Evolutionary conservation across 2,797 vertebrate genomes (phyloP).

Genomic region (Gobio occitaniae): DNA sequence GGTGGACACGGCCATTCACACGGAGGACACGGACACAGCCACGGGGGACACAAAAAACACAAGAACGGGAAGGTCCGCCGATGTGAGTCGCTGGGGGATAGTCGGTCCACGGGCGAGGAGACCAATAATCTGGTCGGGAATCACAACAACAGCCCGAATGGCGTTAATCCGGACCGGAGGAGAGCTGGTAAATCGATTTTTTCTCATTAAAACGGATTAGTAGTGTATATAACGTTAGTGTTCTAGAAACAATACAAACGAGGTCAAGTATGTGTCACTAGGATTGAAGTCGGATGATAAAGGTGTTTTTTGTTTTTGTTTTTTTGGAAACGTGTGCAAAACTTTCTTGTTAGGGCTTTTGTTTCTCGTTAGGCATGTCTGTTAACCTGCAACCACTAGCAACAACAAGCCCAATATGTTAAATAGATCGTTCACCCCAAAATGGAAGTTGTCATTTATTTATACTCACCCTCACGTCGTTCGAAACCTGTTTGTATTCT

Average conservation of each 20-base stretch:
- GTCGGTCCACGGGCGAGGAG: slow-evolving; percentile 83
- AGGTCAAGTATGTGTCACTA: not conserved
- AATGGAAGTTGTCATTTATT: not conserved
- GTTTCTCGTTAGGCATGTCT: not conserved
- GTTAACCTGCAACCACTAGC: not conserved
- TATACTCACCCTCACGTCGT: not conserved
- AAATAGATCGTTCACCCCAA: not conserved
- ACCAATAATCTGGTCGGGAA: slow-evolving; percentile 91
- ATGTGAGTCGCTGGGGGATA: slow-evolving; percentile 66
- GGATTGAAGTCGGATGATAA: not conserved
- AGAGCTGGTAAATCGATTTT: slow-evolving; percentile 60
- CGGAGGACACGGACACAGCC: slow-evolving; percentile 77
- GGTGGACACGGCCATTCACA: slow-evolving; percentile 81
- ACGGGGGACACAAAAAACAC: slow-evolving; percentile 66
- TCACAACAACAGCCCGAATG: slow-evolving; percentile 84
- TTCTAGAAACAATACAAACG: not conserved
- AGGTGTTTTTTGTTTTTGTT: too few species aligned
- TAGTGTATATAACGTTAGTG: not conserved
- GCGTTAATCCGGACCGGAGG: slow-evolving; percentile 68
- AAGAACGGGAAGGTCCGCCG: slow-evolving; percentile 72
- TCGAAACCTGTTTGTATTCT: not conserved
- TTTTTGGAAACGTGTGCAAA: slow-evolving; percentile 2
- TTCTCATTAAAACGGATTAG: not conserved
- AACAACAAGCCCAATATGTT: not conserved
- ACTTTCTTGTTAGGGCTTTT: not conserved